Evolutionary conservation across 2,888 invertebrate species (phyloP).

Genomic region (Yponomeuta malinellus): DNA sequence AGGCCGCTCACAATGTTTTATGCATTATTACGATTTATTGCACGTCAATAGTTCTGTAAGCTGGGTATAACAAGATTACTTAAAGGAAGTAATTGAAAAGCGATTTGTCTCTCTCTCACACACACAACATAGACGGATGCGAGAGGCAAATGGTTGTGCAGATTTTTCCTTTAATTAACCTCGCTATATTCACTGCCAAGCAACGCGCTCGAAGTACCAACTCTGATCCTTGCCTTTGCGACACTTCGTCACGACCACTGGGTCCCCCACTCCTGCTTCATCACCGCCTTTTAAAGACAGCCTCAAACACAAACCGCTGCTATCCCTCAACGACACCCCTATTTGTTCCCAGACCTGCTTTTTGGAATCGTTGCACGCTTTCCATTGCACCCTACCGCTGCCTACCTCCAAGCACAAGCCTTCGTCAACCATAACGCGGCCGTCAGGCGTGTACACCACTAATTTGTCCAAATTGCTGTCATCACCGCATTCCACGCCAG

Average conservation of each 20-base stretch:
- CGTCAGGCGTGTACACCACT: conserved; percentile 81
- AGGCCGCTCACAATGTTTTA: no score
- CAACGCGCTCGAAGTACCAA: conserved; percentile 80
- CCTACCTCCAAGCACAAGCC: conserved; percentile 87
- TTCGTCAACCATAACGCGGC: conserved; percentile 90
- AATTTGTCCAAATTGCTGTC: conserved; percentile 79
- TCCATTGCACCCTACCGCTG: conserved; percentile 80
- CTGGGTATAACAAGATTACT: no score
- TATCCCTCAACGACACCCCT: conserved; percentile 54
- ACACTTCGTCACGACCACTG: conserved; percentile 78
- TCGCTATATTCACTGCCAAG: conserved; percentile 73
- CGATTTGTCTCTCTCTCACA: no score
- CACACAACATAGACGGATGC: no score
- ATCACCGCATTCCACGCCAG: conserved; percentile 78
- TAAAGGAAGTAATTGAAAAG: no score
- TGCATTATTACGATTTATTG: no score
- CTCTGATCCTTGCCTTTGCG: conserved; percentile 75
- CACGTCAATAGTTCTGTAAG: no score
- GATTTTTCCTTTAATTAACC: no score
- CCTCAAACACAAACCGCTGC: conserved; percentile 49
- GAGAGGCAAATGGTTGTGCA: no score
- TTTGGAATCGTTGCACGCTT: conserved; percentile 76
- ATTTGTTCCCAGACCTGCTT: conserved; percentile 83
- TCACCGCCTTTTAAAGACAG: conserved; percentile 37
- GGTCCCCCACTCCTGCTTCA: conserved; percentile 41